A percentile compares a stretch with the other conserved stretches of the same genome.
Conservation (phyloP, 2,113 vertebrate genomes). For the Lipotes vexillifer region DNA sequence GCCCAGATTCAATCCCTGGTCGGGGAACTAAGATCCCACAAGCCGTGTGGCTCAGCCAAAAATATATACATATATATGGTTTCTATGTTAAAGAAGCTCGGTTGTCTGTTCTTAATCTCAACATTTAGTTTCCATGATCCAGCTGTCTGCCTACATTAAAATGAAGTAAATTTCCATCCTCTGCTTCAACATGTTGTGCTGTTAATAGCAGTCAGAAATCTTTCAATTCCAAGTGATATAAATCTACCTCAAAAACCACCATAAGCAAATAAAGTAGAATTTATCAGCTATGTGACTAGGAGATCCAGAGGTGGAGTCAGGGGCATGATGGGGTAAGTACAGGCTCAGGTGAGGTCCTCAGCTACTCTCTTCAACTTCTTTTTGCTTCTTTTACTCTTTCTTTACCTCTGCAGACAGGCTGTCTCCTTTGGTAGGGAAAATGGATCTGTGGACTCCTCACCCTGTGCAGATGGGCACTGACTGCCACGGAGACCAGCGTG, state of each 20-base stretch:
- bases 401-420: background rate
- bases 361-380: background rate
- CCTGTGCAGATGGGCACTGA: too few relatives aligned
- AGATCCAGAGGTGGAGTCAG: background rate
- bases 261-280: background rate
- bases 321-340: background rate
- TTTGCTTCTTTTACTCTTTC: background rate
- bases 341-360: background rate
- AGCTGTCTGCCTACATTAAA: background rate
- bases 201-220: background rate
- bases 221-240: background rate
- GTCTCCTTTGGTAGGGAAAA: background rate
- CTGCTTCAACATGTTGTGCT: background rate
- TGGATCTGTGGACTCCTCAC: background rate
- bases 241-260: background rate
- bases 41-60: background rate
- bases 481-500: background rate
- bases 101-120: background rate
- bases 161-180: background rate
- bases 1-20: background rate
- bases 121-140: background rate
- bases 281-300: background rate
- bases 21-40: background rate
- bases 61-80: background rate
- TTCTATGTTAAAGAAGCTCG: background rate